These are phyloP conservation scores for Cecidostiba fungosa DNA, from an alignment of 2,888 invertebrate genomes.

Conservation along the genomic window DNA sequence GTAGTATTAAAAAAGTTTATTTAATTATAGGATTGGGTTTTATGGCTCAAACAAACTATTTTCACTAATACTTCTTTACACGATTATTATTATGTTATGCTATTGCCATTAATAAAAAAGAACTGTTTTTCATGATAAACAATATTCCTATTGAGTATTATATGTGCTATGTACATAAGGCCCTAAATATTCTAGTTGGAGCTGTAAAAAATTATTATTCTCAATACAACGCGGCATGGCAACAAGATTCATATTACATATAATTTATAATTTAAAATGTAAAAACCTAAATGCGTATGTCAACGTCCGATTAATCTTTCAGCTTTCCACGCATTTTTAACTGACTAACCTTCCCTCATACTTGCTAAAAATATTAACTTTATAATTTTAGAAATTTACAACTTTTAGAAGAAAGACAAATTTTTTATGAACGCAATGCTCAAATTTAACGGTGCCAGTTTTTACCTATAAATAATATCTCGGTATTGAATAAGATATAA, in stretches of 20 bases:
- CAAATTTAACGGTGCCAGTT: slow-evolving; percentile 40
- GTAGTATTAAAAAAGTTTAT: slow-evolving; percentile 4
- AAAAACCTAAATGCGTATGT: slow-evolving; percentile 46
- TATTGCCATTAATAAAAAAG: slow-evolving; percentile 33
- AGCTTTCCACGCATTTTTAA: slow-evolving; percentile 13
- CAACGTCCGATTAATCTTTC: slow-evolving; percentile 19
- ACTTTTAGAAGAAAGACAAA: slow-evolving; percentile 15
- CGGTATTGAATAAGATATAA: background rate
- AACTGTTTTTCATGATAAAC: slow-evolving; percentile 49
- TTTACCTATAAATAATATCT: background rate
- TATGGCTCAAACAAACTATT: slow-evolving; percentile 7
- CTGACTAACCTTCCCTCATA: background rate
- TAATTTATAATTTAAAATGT: slow-evolving; percentile 48
- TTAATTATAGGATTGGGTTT: background rate
- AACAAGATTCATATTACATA: slow-evolving; percentile 65
- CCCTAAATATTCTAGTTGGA: slow-evolving; percentile 55
- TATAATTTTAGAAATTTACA: slow-evolving; percentile 30
- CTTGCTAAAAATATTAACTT: slow-evolving; percentile 17
- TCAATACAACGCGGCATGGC: slow-evolving; percentile 68
- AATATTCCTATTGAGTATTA: slow-evolving; percentile 69
- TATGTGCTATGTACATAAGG: slow-evolving; percentile 67
- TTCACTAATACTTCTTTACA: slow-evolving; percentile 31
- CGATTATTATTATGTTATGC: background rate
- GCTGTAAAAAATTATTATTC: slow-evolving; percentile 53
- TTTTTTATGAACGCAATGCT: slow-evolving; percentile 12